Conservation (phyloP, 2,113 vertebrate genomes). For the Salvelinus fontinalis region DNA sequence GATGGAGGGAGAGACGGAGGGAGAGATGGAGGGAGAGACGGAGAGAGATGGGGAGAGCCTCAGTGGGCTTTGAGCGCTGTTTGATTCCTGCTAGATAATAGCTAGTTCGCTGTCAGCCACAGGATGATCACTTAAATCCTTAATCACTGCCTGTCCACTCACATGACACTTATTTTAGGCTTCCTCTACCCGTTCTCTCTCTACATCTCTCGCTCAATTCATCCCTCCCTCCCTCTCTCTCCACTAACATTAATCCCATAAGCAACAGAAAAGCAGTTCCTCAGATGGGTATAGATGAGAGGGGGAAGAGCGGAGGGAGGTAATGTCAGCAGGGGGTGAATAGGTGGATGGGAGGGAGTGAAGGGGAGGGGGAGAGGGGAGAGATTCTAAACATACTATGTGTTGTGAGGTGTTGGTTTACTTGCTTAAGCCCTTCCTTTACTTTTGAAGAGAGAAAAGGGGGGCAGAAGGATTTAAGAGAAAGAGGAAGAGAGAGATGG, state of each 20-base stretch:
- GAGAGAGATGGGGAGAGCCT: conserved; percentile 71
- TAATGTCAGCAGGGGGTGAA: conserved; percentile 2
- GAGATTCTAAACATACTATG: neutral
- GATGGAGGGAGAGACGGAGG: neutral
- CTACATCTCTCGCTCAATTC: conserved; percentile 70
- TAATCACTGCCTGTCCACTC: conserved; percentile 99
- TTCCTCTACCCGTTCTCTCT: conserved; percentile 73
- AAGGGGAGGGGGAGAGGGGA: conserved; percentile 8
- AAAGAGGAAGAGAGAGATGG: neutral
- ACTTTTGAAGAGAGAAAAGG: neutral
- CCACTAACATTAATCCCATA: conserved; percentile 72
- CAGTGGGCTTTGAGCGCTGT: conserved; percentile 96
- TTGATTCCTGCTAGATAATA: conserved; percentile 99
- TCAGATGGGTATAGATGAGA: too few species aligned
- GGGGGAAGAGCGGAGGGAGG: conserved; percentile 14
- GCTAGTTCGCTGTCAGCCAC: conserved; percentile 99
- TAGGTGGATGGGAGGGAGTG: conserved; percentile 26
- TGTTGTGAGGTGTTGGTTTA: conserved; percentile 24
- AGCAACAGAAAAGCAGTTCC: conserved; percentile 35
- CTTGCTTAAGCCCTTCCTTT: conserved; percentile 14
- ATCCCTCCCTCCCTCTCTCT: conserved; percentile 67
- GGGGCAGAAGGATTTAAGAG: neutral
- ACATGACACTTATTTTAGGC: conserved; percentile 86
- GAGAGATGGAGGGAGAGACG: neutral
- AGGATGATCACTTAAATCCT: conserved; percentile 99